These are phyloP conservation scores for Caretta caretta DNA, from an alignment of 2,113 vertebrate genomes.

Conservation along the genomic window DNA sequence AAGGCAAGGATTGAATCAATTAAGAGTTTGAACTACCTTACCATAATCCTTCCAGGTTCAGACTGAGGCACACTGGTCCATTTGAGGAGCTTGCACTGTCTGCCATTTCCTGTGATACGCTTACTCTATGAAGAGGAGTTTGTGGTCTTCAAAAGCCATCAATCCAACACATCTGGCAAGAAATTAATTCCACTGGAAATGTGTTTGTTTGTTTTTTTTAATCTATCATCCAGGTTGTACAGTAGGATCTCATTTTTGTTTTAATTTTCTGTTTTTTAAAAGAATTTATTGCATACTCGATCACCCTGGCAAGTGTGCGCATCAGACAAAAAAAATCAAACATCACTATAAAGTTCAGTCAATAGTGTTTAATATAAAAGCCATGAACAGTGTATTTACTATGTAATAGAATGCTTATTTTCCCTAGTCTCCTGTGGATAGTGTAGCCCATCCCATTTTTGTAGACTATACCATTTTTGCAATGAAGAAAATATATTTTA, in stretches of 20 bases:
- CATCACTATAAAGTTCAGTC: not conserved
- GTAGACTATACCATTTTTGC: not conserved
- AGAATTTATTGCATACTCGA: not conserved
- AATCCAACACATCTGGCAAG: not conserved
- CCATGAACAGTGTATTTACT: not conserved
- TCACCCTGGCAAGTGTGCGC: not conserved
- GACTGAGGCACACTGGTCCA: not conserved
- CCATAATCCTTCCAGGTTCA: not conserved
- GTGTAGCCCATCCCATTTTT: not conserved
- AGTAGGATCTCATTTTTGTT: not conserved
- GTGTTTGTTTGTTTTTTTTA: not conserved
- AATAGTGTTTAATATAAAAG: not conserved
- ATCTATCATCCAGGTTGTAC: not conserved
- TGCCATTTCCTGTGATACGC: not conserved
- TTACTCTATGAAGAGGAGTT: not conserved
- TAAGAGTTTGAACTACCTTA: not conserved
- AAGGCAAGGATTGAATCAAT: not conserved
- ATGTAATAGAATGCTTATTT: not conserved
- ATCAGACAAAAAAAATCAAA: not conserved
- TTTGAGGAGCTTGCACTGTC: not conserved
- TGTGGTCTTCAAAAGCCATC: not conserved
- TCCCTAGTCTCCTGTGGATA: not conserved
- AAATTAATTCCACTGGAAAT: not conserved
- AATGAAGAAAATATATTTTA: not conserved
- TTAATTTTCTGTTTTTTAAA: not conserved